Evolutionary conservation across 30 jellyfish, hydroid and myxozoan species (phyloP).

Genomic region (Chrysaora quinquecirrha): DNA sequence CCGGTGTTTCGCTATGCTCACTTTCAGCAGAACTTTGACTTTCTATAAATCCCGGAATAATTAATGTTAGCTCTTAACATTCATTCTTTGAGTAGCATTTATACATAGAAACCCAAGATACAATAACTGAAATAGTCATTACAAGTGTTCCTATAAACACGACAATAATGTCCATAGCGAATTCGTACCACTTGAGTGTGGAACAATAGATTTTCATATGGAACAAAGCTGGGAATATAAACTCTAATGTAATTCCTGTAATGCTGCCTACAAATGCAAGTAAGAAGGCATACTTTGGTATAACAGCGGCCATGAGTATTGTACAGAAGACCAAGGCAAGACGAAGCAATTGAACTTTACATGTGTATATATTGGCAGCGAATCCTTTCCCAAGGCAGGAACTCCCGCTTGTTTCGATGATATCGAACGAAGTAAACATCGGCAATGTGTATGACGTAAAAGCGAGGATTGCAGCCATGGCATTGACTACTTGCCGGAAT

Average conservation of each 20-base stretch:
- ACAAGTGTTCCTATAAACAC: constrained; percentile 88
- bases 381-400: constrained; percentile 68
- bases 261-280: constrained; percentile 88
- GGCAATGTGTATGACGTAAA: constrained; percentile 95
- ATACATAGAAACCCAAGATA: constrained; percentile 93
- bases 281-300: constrained; percentile 83
- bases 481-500: constrained; percentile 87
- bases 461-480: constrained; percentile 93
- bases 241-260: constrained; percentile 93
- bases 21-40: no score
- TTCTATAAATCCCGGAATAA: no score
- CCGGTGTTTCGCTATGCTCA: no score
- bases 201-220: constrained; percentile 92
- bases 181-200: constrained; percentile 79
- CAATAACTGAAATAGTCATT: constrained; percentile 96
- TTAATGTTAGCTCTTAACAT: constrained; percentile 48
- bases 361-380: constrained; percentile 76
- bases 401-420: constrained; percentile 79
- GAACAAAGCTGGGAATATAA: constrained; percentile 88
- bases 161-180: constrained; percentile 77
- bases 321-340: constrained; percentile 73
- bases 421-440: constrained; percentile 91
- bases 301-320: constrained; percentile 88
- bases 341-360: constrained; percentile 76
- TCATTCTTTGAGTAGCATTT: constrained; percentile 54